Evolutionary conservation across 2,113 vertebrate genomes (phyloP), one percentile per base, ranked within the genome.

Genomic region (Gasterosteus aculeatus): DNA sequence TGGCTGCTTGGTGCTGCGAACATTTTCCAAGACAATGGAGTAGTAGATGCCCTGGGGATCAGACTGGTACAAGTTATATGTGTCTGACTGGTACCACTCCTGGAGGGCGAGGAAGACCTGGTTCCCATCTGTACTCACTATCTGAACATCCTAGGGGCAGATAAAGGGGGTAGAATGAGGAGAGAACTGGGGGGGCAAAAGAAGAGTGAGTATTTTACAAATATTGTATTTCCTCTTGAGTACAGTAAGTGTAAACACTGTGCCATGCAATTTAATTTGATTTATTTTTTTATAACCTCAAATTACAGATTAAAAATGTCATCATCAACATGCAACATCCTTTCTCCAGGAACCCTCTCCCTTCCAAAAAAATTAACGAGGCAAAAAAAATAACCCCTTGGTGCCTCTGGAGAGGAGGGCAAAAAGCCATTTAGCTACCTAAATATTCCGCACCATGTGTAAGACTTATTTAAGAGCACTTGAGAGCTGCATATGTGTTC

Each of bases 71-170:
- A 99, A 94, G 90, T 97, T 98, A 83, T 98, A 99, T 0, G 97
- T 98, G 90, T 99, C 97, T 0, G 90, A 93, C 91, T 99, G 97
- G 92, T 98, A 93, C 98, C 98, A 99, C 88, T 99, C 98, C 89
- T 97, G 97, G 33, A 98, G 93, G 3, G 98, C 98, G 70, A 98
- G 94, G 75, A 99, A 95, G 59, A 99, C 98, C 82, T 98, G 97
- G 88, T 91, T 95, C 90, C 97, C 97, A 12, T 98, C 96, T 0
- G 97, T 98, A 76, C 97, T 99, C 90, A 99, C 95, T 69, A 99
- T 94, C 90, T 97, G 97, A 75, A 98, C 93, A 69, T 99, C 97
- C 97, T 99, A 85, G 11, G 67, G n/a, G 19, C 2, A 66, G 47
- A 72, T 2, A 51, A 5, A 26, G 14, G 22, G 11, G 29, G 29